A percentile compares a stretch with the other conserved stretches of the same genome.
Evolutionary conservation across 2,888 invertebrate species (phyloP).

Genomic region (Megalurothrips usitatus): DNA sequence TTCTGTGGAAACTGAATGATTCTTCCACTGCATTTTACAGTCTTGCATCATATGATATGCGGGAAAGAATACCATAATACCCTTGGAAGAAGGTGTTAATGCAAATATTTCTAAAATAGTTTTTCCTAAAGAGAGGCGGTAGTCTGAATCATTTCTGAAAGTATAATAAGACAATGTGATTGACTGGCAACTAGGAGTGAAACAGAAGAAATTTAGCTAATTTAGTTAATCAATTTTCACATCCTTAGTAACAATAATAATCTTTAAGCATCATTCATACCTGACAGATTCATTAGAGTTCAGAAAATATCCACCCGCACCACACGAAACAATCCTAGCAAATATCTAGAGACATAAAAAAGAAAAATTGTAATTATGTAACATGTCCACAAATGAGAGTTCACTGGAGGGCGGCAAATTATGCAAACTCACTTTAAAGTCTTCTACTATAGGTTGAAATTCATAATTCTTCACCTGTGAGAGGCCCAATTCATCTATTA

Average conservation of each 20-base stretch:
- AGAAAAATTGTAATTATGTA: not conserved
- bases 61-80: not conserved
- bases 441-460: not conserved
- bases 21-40: not conserved
- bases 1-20: not conserved
- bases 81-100: not conserved
- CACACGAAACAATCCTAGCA: slow-evolving; percentile 2
- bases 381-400: not conserved
- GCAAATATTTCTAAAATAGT: not conserved
- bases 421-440: not conserved
- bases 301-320: not conserved
- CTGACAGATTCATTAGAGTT: not conserved
- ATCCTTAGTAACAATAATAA: not conserved
- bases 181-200: not conserved
- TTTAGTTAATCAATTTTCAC: not conserved
- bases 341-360: slow-evolving; percentile 3
- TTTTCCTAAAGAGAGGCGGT: not conserved
- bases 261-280: not conserved
- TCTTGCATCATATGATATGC: not conserved
- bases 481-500: not conserved
- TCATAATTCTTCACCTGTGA: not conserved
- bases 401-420: too few relatives aligned
- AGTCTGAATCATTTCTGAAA: not conserved
- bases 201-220: not conserved
- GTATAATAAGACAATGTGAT: not conserved